Evolutionary conservation across 2,113 vertebrate genomes (phyloP), one percentile per base, ranked within the genome.

Genomic region (Scophthalmus maximus): DNA sequence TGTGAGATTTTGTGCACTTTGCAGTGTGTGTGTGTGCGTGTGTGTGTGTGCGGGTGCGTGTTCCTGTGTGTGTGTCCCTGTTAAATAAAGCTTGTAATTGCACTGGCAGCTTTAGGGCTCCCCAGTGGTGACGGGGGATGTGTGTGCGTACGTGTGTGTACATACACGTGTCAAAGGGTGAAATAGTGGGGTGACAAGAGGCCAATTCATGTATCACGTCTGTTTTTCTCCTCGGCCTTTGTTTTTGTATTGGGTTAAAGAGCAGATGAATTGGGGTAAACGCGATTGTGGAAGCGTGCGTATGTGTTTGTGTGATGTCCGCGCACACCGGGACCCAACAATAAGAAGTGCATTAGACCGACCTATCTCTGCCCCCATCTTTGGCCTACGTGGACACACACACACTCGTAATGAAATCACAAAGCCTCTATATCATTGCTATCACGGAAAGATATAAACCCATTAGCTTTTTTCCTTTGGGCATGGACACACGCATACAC

Each of bases 391-490:
- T 84, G 77, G 50, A 83, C 78, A 79, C 86, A 83, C 81, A 81
- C 80, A 69, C 73, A 42, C 64, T 49, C 59, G 69, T 96, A 96
- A 98, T 98, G 95, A 96, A 97, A 97, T 98, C 96, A 95, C 93
- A 94, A 92, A 95, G 91, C 94, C 92, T 92, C 90, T 85, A 95
- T 96, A 96, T 97, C 96, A 95, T 94, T 82, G 94, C 92, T 95
- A 97, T 97, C 96, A 95, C 95, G 95, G 93, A 96, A 94, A 96
- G 93, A 92, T 92, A 93, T 97, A 98, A 98, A 96, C 93, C 87
- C 88, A 95, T 97, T 98, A 96, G 90, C 91, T 83, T 94, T 91
- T n/a, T 94, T 93, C 96, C 95, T 96, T 91, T 88, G 95, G 94
- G 94, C 95, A 69, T 79, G 84, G 69, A 86, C 76, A 69, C 83